Evolutionary conservation across 2,888 invertebrate species (phyloP), one percentile per base, ranked within the genome.

Genomic region (Cremastinae sp.): DNA sequence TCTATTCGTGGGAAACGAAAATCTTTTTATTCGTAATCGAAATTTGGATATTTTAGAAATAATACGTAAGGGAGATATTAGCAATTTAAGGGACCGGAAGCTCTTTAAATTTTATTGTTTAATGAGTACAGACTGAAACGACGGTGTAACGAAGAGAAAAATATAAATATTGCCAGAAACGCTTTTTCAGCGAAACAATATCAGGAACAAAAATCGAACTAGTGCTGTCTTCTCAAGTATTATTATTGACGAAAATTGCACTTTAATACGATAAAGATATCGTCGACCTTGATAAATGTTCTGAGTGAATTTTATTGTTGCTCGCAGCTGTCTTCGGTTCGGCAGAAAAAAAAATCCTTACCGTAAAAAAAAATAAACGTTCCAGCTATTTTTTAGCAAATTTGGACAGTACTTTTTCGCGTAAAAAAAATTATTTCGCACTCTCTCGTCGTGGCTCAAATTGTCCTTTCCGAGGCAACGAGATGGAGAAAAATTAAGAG

Each of bases 221-320:
- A 47, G 43, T 22, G 22, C 37, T 39, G 18, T 45, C 56, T 56
- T 49, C 58, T 22, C 58, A 18, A 49, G 68, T 69, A 69, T 59
- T 69, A 69, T 59, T 51, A 69, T n/a, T 28, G 28, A 69, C 51
- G 58, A 41, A 69, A 56, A 45, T 55, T 65, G 45, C 56, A 68
- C 58, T 68, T 68, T 68, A 68, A 68, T 58, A 68, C 37, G 20
- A 58, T 58, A 39, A 68, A 8, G 16, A 68, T 66, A 55, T 43
- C 43, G 51, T n/a, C n/a, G n/a, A n/a, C n/a, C n/a, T n/a, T n/a
- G n/a, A n/a, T 64, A 39, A 64, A 64, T 35, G 14, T 22, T 41
- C 22, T 56, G n/a, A 65, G 16, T 39, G 41, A 39, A 14, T 16
- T 20, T 43, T 41, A 16, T 4, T 4, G 51, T 51, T 39, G 51